Conservation (phyloP, 2,888 invertebrate species). For the Pyrochroa serraticornis region DNA sequence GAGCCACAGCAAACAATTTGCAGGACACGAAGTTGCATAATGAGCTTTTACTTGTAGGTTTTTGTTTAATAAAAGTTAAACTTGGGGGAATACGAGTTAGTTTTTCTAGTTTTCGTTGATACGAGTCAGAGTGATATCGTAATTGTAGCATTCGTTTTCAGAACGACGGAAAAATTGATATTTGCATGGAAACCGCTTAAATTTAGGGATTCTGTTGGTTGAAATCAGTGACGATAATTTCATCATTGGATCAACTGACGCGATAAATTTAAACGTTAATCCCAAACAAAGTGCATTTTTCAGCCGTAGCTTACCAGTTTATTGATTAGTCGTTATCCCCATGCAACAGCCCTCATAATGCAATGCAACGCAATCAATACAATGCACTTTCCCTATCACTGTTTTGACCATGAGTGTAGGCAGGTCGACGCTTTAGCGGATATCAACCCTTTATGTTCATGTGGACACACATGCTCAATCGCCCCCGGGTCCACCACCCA, state of each 20-base stretch:
- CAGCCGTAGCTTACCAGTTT: constrained; percentile 9
- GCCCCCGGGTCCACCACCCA: background rate
- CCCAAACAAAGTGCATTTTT: constrained; percentile 20
- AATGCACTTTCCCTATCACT: constrained; percentile 30
- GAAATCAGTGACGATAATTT: constrained; percentile 7
- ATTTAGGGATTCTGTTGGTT: background rate
- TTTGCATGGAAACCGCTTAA: too few species aligned
- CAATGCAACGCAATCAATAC: constrained; percentile 27
- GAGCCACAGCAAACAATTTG: background rate
- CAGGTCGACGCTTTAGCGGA: constrained; percentile 29
- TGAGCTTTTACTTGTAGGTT: too few species aligned
- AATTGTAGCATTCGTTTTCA: too few species aligned
- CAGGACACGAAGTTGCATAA: too few species aligned
- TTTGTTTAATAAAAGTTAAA: too few species aligned
- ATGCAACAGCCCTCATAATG: constrained; percentile 21
- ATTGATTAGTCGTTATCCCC: constrained; percentile 15
- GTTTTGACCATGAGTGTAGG: constrained; percentile 23
- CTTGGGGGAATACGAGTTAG: too few species aligned
- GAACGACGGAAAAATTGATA: too few species aligned
- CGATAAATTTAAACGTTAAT: constrained; percentile 15
- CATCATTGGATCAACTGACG: constrained; percentile 10
- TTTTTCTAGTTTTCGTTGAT: too few species aligned
- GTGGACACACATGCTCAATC: constrained; percentile 29
- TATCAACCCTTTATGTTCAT: constrained; percentile 38
- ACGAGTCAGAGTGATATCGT: too few species aligned